phyloP scores from a whole-genome alignment of 2,888 invertebrate genomes.

The Plebejus argus region DNA sequence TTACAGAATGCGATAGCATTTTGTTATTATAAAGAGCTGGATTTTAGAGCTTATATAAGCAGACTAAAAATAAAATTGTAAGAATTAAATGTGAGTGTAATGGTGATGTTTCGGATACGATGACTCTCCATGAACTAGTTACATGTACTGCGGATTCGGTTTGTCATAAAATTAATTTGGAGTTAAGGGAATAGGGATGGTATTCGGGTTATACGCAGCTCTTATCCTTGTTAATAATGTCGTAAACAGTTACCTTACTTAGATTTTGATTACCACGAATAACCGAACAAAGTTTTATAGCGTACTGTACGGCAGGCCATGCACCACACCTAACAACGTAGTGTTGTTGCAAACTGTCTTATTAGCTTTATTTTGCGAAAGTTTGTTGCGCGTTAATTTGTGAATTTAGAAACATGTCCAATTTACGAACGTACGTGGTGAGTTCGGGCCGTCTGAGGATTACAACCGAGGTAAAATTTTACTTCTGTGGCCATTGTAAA shows the following conservation, averaged over 20 bases:
- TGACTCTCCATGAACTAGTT: not conserved
- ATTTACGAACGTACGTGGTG: not conserved
- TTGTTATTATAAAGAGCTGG: conserved; percentile 15
- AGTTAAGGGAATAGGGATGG: not conserved
- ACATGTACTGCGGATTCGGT: not conserved
- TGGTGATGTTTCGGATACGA: not conserved
- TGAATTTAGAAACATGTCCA: conserved; percentile 1
- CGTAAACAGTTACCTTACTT: not conserved
- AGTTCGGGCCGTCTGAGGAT: conserved; percentile 2
- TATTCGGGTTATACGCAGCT: not conserved
- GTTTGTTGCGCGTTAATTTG: conserved; percentile 13
- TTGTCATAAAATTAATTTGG: not conserved
- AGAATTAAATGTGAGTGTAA: not conserved
- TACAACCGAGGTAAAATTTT: not conserved
- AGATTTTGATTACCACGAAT: not conserved
- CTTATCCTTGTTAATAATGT: not conserved
- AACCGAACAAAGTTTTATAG: not conserved
- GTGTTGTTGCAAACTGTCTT: not conserved
- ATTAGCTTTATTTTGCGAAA: conserved; percentile 18
- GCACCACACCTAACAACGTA: conserved; percentile 1
- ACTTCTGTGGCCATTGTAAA: not conserved
- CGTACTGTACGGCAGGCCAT: not conserved
- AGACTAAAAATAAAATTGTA: not conserved
- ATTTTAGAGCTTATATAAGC: conserved; percentile 2
- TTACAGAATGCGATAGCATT: conserved; percentile 17